A percentile compares a stretch with the other conserved stretches of the same genome.
Conservation (phyloP, 2,113 vertebrate genomes). For the Carassius carassius region DNA sequence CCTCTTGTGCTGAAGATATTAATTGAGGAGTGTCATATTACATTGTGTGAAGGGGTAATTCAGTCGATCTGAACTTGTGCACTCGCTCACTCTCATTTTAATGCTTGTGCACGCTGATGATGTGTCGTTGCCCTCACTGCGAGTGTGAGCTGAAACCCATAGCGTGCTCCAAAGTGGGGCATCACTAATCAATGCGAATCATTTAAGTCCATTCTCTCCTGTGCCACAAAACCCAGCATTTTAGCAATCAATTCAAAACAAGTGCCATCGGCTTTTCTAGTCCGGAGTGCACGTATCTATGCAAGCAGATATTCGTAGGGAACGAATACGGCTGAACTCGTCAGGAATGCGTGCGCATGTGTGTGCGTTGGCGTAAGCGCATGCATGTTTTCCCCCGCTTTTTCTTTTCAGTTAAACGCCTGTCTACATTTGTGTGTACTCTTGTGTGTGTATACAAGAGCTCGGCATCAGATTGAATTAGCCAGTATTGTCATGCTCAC, state of each 20-base stretch:
- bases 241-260: constrained; percentile 75
- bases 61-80: constrained; percentile 13
- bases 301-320: neutral
- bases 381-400: constrained; percentile 42
- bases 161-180: constrained; percentile 70
- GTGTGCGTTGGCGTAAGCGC: constrained; percentile 32
- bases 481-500: constrained; percentile 58
- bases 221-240: constrained; percentile 60
- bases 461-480: constrained; percentile 62
- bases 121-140: constrained; percentile 14
- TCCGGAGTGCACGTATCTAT: constrained; percentile 30
- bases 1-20: constrained; percentile 16
- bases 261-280: constrained; percentile 65
- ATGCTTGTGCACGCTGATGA: constrained; percentile 18
- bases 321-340: constrained; percentile 30
- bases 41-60: constrained; percentile 20
- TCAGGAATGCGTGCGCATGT: constrained; percentile 44
- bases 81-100: constrained; percentile 26
- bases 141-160: constrained; percentile 67
- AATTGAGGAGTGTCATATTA: constrained; percentile 38
- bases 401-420: constrained; percentile 42
- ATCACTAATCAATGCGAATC: constrained; percentile 72
- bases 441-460: constrained; percentile 51
- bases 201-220: constrained; percentile 72
- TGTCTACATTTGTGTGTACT: constrained; percentile 35